A percentile compares a stretch with the other conserved stretches of the same genome.
These are phyloP conservation scores for Lacanobia oleracea DNA, from an alignment of 2,888 invertebrate species.

Conservation along the genomic window DNA sequence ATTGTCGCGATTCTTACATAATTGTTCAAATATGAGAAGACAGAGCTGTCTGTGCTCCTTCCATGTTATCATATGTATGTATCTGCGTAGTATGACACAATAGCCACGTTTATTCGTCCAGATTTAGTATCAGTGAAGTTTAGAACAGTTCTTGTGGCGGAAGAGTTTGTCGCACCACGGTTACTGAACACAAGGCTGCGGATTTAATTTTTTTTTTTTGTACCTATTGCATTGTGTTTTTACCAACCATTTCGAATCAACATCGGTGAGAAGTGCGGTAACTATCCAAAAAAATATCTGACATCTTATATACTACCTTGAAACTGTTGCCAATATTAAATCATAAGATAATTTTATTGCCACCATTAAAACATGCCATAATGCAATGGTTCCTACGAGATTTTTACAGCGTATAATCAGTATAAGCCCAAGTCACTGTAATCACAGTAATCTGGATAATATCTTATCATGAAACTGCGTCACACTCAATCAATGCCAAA, in stretches of 20 bases:
- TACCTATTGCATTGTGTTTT: constrained; percentile 22
- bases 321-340: not conserved
- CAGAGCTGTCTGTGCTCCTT: constrained; percentile 19
- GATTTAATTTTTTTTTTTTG: constrained; percentile 45
- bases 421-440: constrained; percentile 74
- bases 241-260: constrained; percentile 15
- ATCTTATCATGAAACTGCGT: constrained; percentile 84
- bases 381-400: constrained; percentile 39
- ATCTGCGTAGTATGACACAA: constrained; percentile 23
- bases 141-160: constrained; percentile 43
- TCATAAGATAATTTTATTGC: not conserved
- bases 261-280: not conserved
- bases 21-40: constrained; percentile 25
- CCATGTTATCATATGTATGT: constrained; percentile 8
- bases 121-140: constrained; percentile 39
- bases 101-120: constrained; percentile 11
- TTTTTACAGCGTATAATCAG: constrained; percentile 61
- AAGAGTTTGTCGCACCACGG: constrained; percentile 69
- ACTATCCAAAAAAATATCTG: not conserved
- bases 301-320: not conserved
- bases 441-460: constrained; percentile 83
- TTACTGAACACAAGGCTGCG: constrained; percentile 74
- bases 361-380: constrained; percentile 20
- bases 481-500: constrained; percentile 89
- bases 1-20: constrained; percentile 14